Evolutionary conservation across 2,888 invertebrate species (phyloP).

Genomic region (Argynnis bischoffii): DNA sequence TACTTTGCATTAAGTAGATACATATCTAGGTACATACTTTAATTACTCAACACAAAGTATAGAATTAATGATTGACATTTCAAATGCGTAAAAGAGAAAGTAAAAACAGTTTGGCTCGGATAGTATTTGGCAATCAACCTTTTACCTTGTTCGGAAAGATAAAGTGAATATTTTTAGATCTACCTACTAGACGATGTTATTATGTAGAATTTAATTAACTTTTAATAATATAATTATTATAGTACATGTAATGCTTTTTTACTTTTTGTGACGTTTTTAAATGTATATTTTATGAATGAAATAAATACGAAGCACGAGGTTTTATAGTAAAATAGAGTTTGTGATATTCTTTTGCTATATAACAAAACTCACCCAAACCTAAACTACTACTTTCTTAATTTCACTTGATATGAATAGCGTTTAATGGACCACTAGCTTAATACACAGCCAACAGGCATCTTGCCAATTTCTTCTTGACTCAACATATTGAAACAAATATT

Average conservation of each 20-base stretch:
- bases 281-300: background rate
- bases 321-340: background rate
- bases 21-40: no score
- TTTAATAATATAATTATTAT: no score
- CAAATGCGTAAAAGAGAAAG: no score
- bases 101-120: no score
- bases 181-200: no score
- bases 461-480: slow-evolving; percentile 62
- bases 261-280: background rate
- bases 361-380: slow-evolving; percentile 22
- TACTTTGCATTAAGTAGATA: background rate
- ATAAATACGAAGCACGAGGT: background rate
- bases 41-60: no score
- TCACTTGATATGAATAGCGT: slow-evolving; percentile 60
- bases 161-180: no score
- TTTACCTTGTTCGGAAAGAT: no score
- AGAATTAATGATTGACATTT: no score
- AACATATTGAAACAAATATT: slow-evolving; percentile 56
- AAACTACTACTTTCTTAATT: slow-evolving; percentile 47
- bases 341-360: slow-evolving; percentile 5
- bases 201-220: no score
- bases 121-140: no score
- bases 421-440: slow-evolving; percentile 48
- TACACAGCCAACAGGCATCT: slow-evolving; percentile 61
- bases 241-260: no score